Evolutionary conservation across 2,888 invertebrate genomes (phyloP).

Genomic region (Agrenia bidenticulata): DNA sequence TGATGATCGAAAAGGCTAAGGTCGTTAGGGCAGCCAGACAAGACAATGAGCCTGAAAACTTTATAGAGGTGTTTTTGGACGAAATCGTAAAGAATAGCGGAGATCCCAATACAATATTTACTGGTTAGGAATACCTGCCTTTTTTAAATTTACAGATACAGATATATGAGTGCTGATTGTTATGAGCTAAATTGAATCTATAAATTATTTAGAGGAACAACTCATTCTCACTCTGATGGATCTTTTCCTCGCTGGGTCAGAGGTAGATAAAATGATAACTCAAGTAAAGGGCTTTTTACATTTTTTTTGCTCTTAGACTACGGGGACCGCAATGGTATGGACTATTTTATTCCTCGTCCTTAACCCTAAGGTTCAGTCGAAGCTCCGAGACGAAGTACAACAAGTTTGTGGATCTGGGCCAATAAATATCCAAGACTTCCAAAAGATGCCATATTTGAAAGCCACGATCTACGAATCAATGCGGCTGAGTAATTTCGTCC

Average conservation of each 20-base stretch:
- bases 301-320: too few relatives aligned
- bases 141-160: neutral
- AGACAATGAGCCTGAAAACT: constrained; percentile 1
- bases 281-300: too few relatives aligned
- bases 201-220: constrained; percentile 15
- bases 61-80: constrained; percentile 16
- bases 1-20: neutral
- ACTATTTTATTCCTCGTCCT: neutral
- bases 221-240: neutral
- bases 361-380: constrained; percentile 4
- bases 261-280: too few relatives aligned
- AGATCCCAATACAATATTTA: neutral
- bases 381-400: neutral
- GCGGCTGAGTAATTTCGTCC: neutral
- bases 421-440: neutral
- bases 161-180: neutral
- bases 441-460: constrained; percentile 6
- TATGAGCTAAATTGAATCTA: too few relatives aligned
- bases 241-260: constrained; percentile 11
- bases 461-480: constrained; percentile 8
- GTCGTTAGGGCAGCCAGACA: neutral
- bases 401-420: neutral
- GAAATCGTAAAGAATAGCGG: constrained; percentile 2
- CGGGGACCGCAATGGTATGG: constrained; percentile 6
- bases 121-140: constrained; percentile 5